phyloP scores from a whole-genome alignment of 2,113 vertebrate species.

The Leptodactylus fuscus region DNA sequence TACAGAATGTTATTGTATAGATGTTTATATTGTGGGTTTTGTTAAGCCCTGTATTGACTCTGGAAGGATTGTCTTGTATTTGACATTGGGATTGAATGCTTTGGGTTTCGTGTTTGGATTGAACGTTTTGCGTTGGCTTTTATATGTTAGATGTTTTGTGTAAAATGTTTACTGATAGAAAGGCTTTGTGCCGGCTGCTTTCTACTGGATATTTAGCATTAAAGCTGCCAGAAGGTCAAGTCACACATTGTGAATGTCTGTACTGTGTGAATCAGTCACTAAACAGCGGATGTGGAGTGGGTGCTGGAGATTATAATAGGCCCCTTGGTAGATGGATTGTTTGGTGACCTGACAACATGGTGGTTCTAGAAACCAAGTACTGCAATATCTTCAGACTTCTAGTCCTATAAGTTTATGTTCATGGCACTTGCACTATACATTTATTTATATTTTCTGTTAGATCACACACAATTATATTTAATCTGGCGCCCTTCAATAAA shows the following conservation, averaged over 20 bases:
- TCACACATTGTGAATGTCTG: not conserved
- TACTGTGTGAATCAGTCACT: not conserved
- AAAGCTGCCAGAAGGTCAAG: not conserved
- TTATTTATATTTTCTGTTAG: not conserved
- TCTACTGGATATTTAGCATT: not conserved
- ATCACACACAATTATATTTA: not conserved
- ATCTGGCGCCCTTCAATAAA: no score
- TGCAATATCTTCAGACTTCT: not conserved
- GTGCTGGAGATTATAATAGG: not conserved
- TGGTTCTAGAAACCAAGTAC: not conserved
- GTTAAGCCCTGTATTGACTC: no score
- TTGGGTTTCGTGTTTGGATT: not conserved
- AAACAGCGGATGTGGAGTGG: not conserved
- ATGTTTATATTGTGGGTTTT: no score
- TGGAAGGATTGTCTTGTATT: no score
- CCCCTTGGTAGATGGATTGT: not conserved
- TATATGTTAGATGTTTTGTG: not conserved
- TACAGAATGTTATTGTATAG: no score
- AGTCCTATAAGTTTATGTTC: not conserved
- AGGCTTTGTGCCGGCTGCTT: no score
- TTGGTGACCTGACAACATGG: not conserved
- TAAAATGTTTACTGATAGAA: no score
- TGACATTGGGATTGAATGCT: not conserved
- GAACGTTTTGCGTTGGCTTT: not conserved
- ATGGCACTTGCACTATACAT: not conserved